These are phyloP conservation scores for Coreoperca whiteheadi DNA, from an alignment of 2,113 vertebrate genomes.

Conservation along the genomic window DNA sequence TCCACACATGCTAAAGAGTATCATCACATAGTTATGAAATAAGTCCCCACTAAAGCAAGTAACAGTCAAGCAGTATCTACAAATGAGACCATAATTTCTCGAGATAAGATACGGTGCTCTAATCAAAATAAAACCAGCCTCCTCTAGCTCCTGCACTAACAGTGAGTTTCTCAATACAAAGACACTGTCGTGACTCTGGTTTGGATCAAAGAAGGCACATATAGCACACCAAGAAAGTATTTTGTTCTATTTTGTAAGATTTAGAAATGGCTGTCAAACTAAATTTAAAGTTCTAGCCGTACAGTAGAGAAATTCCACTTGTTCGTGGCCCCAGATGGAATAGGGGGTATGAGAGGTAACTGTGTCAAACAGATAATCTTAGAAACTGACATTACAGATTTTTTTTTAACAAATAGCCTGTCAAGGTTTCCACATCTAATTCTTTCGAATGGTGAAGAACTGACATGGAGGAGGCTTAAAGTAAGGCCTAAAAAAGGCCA, in stretches of 20 bases:
- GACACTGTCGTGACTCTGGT: background rate
- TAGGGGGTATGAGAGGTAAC: slow-evolving; percentile 29
- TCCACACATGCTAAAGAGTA: background rate
- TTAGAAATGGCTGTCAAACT: slow-evolving; percentile 34
- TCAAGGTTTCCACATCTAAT: slow-evolving; percentile 22
- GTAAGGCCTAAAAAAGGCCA: slow-evolving; percentile 3
- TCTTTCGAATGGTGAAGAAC: slow-evolving; percentile 10
- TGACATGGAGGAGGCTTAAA: slow-evolving; percentile 23
- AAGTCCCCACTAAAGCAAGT: background rate
- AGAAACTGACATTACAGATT: slow-evolving; percentile 26
- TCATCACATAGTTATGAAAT: slow-evolving; percentile 8
- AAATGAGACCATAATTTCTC: slow-evolving; percentile 3
- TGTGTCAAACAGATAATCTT: slow-evolving; percentile 35
- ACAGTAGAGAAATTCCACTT: slow-evolving; percentile 1
- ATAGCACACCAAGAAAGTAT: background rate
- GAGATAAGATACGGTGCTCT: background rate
- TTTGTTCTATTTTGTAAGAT: slow-evolving; percentile 7
- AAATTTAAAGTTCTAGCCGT: slow-evolving; percentile 30
- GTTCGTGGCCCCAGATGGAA: background rate
- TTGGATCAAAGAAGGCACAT: slow-evolving; percentile 15
- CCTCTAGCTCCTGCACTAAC: slow-evolving; percentile 19
- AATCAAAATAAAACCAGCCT: background rate
- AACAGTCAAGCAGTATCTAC: slow-evolving; percentile 6
- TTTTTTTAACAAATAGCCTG: slow-evolving; percentile 9
- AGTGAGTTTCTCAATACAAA: background rate